phyloP scores from a whole-genome alignment of 2,797 vertebrate genomes.

The Diceros bicornis region DNA sequence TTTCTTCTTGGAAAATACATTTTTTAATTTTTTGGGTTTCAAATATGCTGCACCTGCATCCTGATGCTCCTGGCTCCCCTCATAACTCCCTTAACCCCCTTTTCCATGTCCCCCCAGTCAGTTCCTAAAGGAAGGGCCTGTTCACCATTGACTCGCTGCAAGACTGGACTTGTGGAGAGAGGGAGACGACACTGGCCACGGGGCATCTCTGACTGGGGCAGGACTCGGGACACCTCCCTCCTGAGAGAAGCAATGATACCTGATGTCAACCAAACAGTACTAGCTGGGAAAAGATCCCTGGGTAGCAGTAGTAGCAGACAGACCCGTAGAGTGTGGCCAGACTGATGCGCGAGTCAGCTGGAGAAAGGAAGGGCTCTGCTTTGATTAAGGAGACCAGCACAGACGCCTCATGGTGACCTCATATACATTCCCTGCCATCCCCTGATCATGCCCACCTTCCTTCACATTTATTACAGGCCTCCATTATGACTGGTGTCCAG shows the following conservation, averaged over 20 bases:
- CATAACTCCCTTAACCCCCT: no score
- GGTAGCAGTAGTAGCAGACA: neutral
- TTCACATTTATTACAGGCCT: neutral
- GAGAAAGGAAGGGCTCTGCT: neutral
- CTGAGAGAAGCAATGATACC: neutral
- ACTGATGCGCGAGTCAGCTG: neutral
- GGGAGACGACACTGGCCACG: accelerated
- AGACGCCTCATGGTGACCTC: no score
- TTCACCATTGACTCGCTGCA: accelerated
- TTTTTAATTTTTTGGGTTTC: neutral
- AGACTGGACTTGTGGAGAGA: no score
- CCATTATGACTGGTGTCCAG: neutral
- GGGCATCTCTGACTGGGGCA: neutral
- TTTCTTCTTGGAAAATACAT: neutral
- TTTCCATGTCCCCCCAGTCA: neutral
- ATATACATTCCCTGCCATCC: accelerated
- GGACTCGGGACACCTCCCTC: neutral
- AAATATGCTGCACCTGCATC: neutral
- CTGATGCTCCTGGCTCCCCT: neutral
- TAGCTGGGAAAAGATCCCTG: neutral
- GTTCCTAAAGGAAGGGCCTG: neutral
- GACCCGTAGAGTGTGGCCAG: neutral
- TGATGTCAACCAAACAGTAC: neutral
- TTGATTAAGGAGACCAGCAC: neutral
- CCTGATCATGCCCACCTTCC: neutral